phyloP scores from a whole-genome alignment of 1,140 invertebrate genomes.

The Zaprionus gabonicus region DNA sequence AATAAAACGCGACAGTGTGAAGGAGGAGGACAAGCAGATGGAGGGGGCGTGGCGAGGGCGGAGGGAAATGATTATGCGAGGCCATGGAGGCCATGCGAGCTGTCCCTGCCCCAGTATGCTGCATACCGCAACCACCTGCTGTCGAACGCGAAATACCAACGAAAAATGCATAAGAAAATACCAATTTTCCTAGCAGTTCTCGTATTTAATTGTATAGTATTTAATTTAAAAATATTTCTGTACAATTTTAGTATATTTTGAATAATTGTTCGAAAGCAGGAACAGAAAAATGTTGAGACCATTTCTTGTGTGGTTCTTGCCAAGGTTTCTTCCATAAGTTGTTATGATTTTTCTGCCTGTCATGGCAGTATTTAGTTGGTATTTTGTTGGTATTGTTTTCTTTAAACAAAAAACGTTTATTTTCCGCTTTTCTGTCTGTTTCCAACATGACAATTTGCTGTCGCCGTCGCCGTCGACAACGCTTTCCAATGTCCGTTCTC shows the following conservation, averaged over 20 bases:
- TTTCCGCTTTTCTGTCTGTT: conserved; percentile 2
- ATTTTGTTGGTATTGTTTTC: conserved; percentile 18
- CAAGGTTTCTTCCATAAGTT: not conserved
- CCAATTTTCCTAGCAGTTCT: not conserved
- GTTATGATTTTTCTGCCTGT: not conserved
- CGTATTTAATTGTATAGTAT: not conserved
- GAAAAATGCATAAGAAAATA: not conserved
- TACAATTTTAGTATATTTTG: not conserved
- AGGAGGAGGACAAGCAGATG: too few species aligned
- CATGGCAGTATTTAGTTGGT: conserved; percentile 34
- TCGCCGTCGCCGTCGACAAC: conserved; percentile 6
- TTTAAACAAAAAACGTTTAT: not conserved
- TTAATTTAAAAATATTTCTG: not conserved
- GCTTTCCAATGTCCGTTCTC: conserved; percentile 59
- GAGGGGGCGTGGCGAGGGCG: not conserved
- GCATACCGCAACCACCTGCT: conserved; percentile 31
- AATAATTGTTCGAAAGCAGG: conserved; percentile 3
- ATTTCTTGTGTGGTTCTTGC: not conserved
- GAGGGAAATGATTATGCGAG: not conserved
- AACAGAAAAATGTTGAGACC: not conserved
- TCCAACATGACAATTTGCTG: conserved; percentile 49
- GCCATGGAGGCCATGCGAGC: conserved; percentile 17
- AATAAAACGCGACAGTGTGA: conserved; percentile 20
- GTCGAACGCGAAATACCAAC: conserved; percentile 4
- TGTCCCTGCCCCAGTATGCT: conserved; percentile 32